Evolutionary conservation across 2,888 invertebrate genomes (phyloP).

Genomic region (Melanophora roralis): DNA sequence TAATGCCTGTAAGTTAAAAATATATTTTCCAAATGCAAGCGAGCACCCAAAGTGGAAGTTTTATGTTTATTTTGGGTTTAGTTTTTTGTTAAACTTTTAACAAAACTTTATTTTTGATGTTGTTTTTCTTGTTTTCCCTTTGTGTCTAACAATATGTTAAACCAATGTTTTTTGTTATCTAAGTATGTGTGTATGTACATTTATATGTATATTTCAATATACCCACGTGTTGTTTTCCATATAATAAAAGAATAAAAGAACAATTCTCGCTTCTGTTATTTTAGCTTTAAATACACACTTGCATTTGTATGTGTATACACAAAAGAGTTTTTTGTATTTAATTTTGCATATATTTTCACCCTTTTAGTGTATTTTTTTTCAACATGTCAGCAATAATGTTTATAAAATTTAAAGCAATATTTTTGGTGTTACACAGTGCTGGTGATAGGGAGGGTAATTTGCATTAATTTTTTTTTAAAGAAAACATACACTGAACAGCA

Average conservation of each 20-base stretch:
- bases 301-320: neutral
- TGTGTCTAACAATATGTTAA: neutral
- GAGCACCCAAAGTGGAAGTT: neutral
- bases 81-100: neutral
- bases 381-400: constrained; percentile 26
- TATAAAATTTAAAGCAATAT: constrained; percentile 5
- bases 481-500: no score
- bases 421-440: neutral
- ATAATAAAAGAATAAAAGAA: constrained; percentile 1
- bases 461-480: no score
- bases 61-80: no score
- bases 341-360: constrained; percentile 23
- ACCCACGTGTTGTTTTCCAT: neutral
- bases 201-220: neutral
- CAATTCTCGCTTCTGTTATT: neutral
- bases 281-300: neutral
- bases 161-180: neutral
- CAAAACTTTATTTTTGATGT: neutral
- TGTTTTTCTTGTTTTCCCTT: neutral
- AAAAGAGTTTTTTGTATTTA: neutral
- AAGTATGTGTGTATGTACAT: no score
- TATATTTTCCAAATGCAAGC: no score
- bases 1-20: no score
- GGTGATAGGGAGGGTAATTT: neutral
- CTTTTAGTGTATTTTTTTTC: constrained; percentile 19